Percentiles rank a stretch among this genome's conserved stretches.
Conservation (phyloP, 2,797 vertebrate species). For the Bradypodion ventrale region DNA sequence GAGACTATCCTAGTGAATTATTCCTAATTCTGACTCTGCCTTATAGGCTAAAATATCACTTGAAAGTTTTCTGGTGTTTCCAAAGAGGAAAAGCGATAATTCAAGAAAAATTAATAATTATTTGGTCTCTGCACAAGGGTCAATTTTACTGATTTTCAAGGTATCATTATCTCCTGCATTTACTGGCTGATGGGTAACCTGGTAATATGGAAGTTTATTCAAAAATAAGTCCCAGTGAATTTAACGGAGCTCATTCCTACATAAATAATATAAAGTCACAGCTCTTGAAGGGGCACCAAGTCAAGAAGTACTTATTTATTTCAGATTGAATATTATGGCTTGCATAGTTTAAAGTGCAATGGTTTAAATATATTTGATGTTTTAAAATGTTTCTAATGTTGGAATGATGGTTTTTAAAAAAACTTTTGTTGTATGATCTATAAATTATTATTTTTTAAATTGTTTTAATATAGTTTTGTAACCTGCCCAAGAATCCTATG, state of each 20-base stretch:
- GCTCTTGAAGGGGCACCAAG: not conserved
- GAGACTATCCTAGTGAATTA: slow-evolving; percentile 67
- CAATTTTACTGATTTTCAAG: slow-evolving; percentile 44
- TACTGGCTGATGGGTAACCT: slow-evolving; percentile 19
- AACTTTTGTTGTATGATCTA: too few relatives aligned
- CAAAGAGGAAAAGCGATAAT: slow-evolving; percentile 63
- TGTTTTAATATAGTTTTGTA: too few relatives aligned
- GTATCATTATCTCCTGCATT: slow-evolving; percentile 50
- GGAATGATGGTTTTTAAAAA: too few relatives aligned
- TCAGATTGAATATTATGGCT: too few relatives aligned
- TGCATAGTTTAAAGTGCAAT: too few relatives aligned
- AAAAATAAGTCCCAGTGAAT: not conserved
- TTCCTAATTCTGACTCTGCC: slow-evolving; percentile 64
- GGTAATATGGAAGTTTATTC: not conserved
- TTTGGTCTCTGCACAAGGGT: slow-evolving; percentile 37
- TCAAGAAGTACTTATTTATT: too few relatives aligned
- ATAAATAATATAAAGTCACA: not conserved
- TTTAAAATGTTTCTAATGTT: too few relatives aligned
- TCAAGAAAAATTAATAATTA: slow-evolving; percentile 46
- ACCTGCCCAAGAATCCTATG: too few relatives aligned
- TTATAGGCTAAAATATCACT: slow-evolving; percentile 63
- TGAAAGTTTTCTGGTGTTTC: slow-evolving; percentile 60
- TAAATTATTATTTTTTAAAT: too few relatives aligned
- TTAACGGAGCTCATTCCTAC: not conserved
- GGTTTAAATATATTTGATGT: too few relatives aligned